These are phyloP conservation scores for Amphiprion clarkii DNA, from an alignment of 2,797 vertebrate genomes.

Conservation along the genomic window DNA sequence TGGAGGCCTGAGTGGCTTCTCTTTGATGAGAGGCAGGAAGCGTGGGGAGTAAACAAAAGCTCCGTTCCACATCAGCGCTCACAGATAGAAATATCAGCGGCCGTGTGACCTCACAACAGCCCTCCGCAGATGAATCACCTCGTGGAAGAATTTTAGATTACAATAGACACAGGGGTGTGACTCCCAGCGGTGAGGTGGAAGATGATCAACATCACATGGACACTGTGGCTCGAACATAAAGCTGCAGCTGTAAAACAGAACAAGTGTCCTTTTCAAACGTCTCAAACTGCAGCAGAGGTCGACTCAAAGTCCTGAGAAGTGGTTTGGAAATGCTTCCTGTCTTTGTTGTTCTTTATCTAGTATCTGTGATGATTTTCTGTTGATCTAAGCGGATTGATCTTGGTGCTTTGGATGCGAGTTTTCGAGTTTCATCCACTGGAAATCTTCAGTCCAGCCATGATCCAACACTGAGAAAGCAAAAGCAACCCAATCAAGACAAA, in stretches of 20 bases:
- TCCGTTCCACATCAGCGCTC: slow-evolving; percentile 3
- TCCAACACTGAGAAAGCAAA: too few relatives aligned
- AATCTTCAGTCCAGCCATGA: too few relatives aligned
- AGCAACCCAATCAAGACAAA: too few relatives aligned
- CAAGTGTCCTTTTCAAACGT: too few relatives aligned
- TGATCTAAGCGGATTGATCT: too few relatives aligned
- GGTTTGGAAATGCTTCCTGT: too few relatives aligned
- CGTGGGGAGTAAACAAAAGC: slow-evolving; percentile 45
- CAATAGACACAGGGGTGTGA: slow-evolving; percentile 19
- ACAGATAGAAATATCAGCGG: slow-evolving; percentile 38
- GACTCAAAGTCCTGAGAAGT: too few relatives aligned
- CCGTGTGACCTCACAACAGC: neutral
- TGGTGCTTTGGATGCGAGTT: too few relatives aligned
- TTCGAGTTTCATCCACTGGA: too few relatives aligned
- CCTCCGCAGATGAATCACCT: slow-evolving; percentile 44
- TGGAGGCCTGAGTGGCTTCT: slow-evolving; percentile 15
- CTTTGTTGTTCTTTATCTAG: too few relatives aligned
- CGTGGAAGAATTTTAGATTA: slow-evolving; percentile 33
- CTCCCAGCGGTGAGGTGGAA: slow-evolving; percentile 36
- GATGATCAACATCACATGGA: neutral
- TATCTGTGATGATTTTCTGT: too few relatives aligned
- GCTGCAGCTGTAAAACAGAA: too few relatives aligned
- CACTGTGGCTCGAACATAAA: neutral
- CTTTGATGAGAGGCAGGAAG: slow-evolving; percentile 15
- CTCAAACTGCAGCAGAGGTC: neutral